Percentiles rank a stretch among this genome's conserved stretches.
These are phyloP conservation scores for Lutraria rhynchaena DNA, from an alignment of 1,140 invertebrate species.

Conservation along the genomic window DNA sequence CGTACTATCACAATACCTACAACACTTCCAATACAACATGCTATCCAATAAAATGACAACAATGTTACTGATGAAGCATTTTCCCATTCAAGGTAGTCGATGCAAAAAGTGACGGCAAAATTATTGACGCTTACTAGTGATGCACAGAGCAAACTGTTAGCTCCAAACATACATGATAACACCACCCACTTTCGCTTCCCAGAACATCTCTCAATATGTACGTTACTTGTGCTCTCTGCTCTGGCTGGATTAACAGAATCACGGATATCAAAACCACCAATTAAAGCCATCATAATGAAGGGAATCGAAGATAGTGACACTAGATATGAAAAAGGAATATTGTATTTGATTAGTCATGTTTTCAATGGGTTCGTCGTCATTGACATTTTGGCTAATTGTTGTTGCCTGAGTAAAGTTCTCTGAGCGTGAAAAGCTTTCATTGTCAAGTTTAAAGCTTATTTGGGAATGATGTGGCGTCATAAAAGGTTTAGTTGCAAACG, in stretches of 20 bases:
- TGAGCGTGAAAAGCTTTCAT: too few species aligned
- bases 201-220: conserved; percentile 29
- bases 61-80: conserved; percentile 61
- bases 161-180: conserved; percentile 47
- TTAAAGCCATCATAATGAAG: conserved; percentile 33
- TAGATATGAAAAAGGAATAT: conserved; percentile 39
- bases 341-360: too few species aligned
- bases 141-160: conserved; percentile 61
- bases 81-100: conserved; percentile 65
- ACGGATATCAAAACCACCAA: conserved; percentile 25
- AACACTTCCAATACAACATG: conserved; percentile 64
- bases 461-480: background rate
- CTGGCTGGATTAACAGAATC: too few species aligned
- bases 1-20: conserved; percentile 63
- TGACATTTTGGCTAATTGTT: too few species aligned
- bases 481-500: conserved; percentile 57
- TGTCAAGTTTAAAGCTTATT: too few species aligned
- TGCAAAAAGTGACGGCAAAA: conserved; percentile 63
- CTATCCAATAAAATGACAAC: conserved; percentile 68
- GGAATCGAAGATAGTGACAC: conserved; percentile 29
- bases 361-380: too few species aligned
- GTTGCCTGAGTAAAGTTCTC: too few species aligned
- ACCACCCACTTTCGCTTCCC: conserved; percentile 42
- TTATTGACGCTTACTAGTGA: conserved; percentile 65
- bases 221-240: too few species aligned